Evolutionary conservation across 92 coral and sea anemone species (phyloP), one percentile per base, ranked within the genome.

Genomic region (Palythoa grandiflora): DNA sequence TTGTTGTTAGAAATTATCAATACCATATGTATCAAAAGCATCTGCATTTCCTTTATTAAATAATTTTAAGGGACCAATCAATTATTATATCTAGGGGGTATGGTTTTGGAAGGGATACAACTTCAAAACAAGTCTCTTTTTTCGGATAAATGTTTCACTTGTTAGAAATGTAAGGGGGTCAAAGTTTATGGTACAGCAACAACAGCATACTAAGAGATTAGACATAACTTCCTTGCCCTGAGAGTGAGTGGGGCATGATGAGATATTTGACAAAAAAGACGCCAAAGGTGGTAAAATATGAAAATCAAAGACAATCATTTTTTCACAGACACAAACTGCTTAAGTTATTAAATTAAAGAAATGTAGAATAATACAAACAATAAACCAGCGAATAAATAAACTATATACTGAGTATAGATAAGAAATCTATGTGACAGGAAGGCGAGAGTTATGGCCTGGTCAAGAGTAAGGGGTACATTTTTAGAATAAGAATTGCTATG

Each of bases 131-230:
- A 61, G 14, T 16, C 14, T 16, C 70, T 61, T 61, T 13, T 61
- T 16, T 7, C 13, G 70, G 70, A n/a, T 9, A 9, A 61, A 61
- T 61, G 7, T 10, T 16, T 61, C 70, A 9, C 70, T 61, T n/a
- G 70, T 61, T 13, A 61, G 70, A 61, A 61, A 61, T n/a, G 70
- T 61, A n/a, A 16, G 70, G 19, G 70, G 70, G 5, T n/a, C 55
- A 51, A 61, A 61, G 70, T 61, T 61, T 61, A 61, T 61, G 70
- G 14, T 2, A 61, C 70, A 61, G 70, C 70, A 61, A 61, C 70
- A n/a, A 16, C 70, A 61, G 70, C 1, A 61, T 61, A 61, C n/a
- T 16, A 1, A 61, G 70, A 16, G 70, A n/a, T 61, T 61, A 7
- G 70, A 61, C 70, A 61, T 61, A 61, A 16, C 70, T 61, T 53